A percentile compares a stretch with the other conserved stretches of the same genome.
phyloP scores from a whole-genome alignment of 2,797 vertebrate genomes.

The Arnoldichthys spilopterus region DNA sequence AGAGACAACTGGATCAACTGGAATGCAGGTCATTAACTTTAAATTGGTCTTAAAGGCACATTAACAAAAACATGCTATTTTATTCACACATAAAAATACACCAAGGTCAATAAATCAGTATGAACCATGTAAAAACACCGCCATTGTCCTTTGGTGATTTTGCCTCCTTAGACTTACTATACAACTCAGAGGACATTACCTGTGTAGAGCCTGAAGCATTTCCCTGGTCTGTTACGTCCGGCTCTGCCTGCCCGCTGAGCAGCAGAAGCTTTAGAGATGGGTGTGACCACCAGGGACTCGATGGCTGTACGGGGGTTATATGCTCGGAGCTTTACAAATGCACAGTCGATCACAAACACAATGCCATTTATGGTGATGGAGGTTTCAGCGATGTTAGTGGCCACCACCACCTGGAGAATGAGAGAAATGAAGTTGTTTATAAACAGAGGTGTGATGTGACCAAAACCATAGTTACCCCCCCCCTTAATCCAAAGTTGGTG shows the following conservation, averaged over 20 bases:
- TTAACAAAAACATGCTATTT: no score
- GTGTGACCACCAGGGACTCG: constrained; percentile 94
- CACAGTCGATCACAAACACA: constrained; percentile 94
- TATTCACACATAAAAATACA: no score
- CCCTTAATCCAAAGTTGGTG: no score
- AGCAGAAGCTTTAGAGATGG: constrained; percentile 95
- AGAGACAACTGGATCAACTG: no score
- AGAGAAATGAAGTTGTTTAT: not conserved
- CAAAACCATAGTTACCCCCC: not conserved
- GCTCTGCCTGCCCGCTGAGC: constrained; percentile 93
- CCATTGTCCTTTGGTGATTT: no score
- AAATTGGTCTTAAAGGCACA: no score
- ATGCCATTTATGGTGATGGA: constrained; percentile 95
- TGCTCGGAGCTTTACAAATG: constrained; percentile 94
- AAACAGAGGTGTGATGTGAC: not conserved
- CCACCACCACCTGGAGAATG: constrained; percentile 87
- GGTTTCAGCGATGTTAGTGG: constrained; percentile 96
- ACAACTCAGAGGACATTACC: constrained; percentile 69
- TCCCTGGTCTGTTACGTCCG: constrained; percentile 91
- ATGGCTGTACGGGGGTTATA: constrained; percentile 93
- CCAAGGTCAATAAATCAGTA: no score
- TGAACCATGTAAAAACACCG: no score
- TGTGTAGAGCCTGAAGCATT: constrained; percentile 95
- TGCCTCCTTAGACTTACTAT: no score
- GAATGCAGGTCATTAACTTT: no score